Conservation (phyloP, 2,797 vertebrate genomes). For the Apogon hyalosoma region DNA sequence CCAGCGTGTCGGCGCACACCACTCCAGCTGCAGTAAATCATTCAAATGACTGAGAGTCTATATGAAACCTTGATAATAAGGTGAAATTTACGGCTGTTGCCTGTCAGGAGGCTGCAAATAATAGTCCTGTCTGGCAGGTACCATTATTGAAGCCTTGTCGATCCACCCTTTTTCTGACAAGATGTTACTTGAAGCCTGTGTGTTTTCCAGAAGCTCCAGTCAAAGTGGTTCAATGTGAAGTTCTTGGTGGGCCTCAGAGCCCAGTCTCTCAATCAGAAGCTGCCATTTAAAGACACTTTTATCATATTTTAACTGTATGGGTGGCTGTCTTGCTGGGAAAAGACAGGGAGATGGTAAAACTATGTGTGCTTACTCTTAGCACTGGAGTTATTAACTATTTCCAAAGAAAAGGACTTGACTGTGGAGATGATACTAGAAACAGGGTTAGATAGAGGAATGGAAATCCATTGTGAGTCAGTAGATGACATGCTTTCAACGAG, state of each 20-base stretch:
- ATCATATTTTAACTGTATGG: slow-evolving; percentile 12
- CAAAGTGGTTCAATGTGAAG: slow-evolving; percentile 49
- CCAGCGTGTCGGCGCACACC: slow-evolving; percentile 55
- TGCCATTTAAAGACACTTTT: slow-evolving; percentile 67
- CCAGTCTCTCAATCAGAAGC: slow-evolving; percentile 62
- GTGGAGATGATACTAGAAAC: slow-evolving; percentile 10
- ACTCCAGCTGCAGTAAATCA: slow-evolving; percentile 64
- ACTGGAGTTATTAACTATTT: neutral
- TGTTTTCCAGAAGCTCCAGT: slow-evolving; percentile 60
- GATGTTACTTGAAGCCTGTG: slow-evolving; percentile 81
- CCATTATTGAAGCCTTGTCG: slow-evolving; percentile 77
- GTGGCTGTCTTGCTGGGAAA: slow-evolving; percentile 20
- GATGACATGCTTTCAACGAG: slow-evolving; percentile 51
- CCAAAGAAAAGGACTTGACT: slow-evolving; percentile 8
- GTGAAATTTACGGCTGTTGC: slow-evolving; percentile 73
- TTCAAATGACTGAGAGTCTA: slow-evolving; percentile 35
- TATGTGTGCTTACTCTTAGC: neutral
- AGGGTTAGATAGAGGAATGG: slow-evolving; percentile 4
- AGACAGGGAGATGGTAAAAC: neutral
- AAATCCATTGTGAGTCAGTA: slow-evolving; percentile 28
- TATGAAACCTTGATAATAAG: slow-evolving; percentile 70
- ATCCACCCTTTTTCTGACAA: slow-evolving; percentile 81
- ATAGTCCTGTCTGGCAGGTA: slow-evolving; percentile 76
- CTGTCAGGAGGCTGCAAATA: slow-evolving; percentile 75
- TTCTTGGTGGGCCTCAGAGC: slow-evolving; percentile 25